These are phyloP conservation scores for Vireo griseus DNA, from an alignment of 2,797 vertebrate genomes.

Conservation along the genomic window DNA sequence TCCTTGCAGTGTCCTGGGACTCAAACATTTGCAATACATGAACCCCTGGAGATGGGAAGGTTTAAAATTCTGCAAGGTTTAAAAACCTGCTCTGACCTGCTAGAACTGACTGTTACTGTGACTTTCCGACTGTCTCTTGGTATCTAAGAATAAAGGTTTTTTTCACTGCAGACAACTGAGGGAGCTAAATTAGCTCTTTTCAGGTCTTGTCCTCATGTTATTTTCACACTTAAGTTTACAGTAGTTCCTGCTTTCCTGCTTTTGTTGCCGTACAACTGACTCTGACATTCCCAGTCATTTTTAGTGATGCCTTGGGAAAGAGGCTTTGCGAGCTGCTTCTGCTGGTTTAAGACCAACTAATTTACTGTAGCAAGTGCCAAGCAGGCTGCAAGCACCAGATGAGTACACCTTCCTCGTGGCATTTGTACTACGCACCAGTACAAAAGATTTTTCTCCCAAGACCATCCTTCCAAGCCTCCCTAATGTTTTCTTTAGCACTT, in stretches of 20 bases:
- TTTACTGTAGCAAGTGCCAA: background rate
- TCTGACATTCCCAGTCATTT: accelerated
- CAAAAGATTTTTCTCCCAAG: background rate
- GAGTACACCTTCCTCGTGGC: background rate
- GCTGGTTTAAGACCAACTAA: background rate
- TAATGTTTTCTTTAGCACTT: background rate
- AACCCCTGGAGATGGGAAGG: background rate
- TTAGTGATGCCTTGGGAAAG: background rate
- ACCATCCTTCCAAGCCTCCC: background rate
- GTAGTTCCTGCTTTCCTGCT: background rate
- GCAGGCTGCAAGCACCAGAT: background rate
- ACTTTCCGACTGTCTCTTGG: background rate
- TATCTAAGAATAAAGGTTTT: background rate
- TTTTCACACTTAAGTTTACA: background rate
- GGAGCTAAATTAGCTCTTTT: background rate
- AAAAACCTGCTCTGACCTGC: background rate
- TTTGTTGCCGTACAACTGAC: background rate
- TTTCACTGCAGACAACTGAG: background rate
- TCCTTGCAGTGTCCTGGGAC: background rate
- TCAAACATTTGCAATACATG: background rate
- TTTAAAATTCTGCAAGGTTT: background rate
- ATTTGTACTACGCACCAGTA: background rate
- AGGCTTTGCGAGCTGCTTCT: background rate
- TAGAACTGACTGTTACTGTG: background rate
- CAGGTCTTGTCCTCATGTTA: background rate